phyloP scores from a whole-genome alignment of 2,797 vertebrate species.

The Mionectes olivaceus region DNA sequence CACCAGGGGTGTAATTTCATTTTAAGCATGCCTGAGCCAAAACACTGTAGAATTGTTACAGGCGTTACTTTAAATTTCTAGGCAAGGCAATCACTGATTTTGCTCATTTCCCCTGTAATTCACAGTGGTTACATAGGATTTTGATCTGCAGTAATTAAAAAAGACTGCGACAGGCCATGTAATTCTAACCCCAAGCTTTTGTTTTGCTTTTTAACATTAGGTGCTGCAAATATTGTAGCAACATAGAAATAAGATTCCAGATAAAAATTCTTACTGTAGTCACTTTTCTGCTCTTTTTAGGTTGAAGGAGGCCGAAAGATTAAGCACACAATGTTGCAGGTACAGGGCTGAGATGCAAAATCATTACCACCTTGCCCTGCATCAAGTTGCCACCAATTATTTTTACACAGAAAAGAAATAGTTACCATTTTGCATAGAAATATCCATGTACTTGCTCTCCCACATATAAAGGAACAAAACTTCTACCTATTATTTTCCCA shows the following conservation, averaged over 20 bases:
- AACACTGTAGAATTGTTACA: background rate
- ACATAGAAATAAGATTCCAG: background rate
- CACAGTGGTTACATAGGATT: background rate
- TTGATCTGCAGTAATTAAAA: background rate
- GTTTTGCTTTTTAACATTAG: background rate
- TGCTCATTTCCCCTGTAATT: background rate
- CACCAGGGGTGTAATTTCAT: accelerated
- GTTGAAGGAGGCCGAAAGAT: background rate
- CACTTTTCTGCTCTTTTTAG: background rate
- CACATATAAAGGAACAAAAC: background rate
- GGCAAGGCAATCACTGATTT: background rate
- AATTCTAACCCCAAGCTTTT: background rate
- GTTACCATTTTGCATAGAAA: background rate
- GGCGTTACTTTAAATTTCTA: background rate
- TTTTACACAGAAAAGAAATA: background rate
- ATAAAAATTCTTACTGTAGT: background rate
- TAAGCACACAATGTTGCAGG: background rate
- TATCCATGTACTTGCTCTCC: background rate
- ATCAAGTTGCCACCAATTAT: background rate
- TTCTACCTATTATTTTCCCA: constrained; percentile 33
- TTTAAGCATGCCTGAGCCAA: background rate
- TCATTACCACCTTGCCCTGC: background rate
- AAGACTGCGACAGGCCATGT: background rate
- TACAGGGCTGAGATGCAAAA: background rate
- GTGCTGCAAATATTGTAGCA: background rate